These are phyloP conservation scores for Rhinopomastus cyanomelas DNA, from an alignment of 2,113 vertebrate species.

Conservation along the genomic window DNA sequence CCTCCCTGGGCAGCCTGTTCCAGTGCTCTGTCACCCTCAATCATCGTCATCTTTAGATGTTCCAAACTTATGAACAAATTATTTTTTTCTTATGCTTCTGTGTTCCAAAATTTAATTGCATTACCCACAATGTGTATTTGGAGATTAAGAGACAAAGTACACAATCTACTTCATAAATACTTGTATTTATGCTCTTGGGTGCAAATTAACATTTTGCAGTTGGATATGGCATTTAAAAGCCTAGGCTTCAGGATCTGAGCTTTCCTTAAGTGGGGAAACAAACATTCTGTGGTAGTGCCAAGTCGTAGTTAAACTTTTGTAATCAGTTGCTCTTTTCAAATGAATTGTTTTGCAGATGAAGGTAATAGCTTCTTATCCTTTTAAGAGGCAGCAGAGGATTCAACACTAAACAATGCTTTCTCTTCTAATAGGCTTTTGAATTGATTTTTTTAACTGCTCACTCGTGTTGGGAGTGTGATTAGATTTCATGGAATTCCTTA, in stretches of 20 bases:
- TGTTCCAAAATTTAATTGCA: background rate
- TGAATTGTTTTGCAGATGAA: background rate
- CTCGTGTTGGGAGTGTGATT: background rate
- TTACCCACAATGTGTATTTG: background rate
- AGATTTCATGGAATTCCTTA: background rate
- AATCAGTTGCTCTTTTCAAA: background rate
- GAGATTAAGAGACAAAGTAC: background rate
- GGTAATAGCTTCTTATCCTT: background rate
- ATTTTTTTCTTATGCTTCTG: background rate
- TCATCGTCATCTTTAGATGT: background rate
- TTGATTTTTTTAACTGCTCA: background rate
- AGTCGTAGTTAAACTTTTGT: background rate
- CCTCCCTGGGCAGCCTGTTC: too few relatives aligned
- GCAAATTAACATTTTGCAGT: background rate
- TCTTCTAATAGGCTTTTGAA: background rate
- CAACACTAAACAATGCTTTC: background rate
- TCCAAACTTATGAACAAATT: background rate
- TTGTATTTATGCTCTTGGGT: background rate
- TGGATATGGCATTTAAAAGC: background rate
- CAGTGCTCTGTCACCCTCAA: too few relatives aligned
- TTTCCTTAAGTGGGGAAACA: background rate
- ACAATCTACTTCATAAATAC: background rate
- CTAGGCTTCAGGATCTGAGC: background rate
- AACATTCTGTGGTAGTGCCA: background rate
- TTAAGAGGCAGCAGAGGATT: background rate